Evolutionary conservation across 1,140 invertebrate species (phyloP), one percentile per base, ranked within the genome.

Genomic region (Glomeris maerens): DNA sequence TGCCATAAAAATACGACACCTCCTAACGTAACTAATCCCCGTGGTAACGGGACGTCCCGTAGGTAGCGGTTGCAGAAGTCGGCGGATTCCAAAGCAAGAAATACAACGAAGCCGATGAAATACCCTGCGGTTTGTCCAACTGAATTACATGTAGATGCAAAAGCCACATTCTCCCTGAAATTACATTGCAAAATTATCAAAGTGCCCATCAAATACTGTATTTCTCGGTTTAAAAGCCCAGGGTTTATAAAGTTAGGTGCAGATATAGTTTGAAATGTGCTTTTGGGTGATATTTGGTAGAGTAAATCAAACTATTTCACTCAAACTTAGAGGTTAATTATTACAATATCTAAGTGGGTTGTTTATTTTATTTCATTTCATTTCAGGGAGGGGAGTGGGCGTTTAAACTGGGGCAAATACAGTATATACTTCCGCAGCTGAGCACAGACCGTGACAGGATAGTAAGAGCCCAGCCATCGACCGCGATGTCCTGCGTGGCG

Each of bases 401-500:
- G n/a, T n/a, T n/a, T n/a, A n/a, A n/a, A n/a, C n/a, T n/a, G n/a
- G n/a, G n/a, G n/a, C n/a, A n/a, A n/a, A 42, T 42, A 42, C 31
- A 36, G 31, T 36, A 36, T 36, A 36, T 36, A 13, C 10, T 7
- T 42, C 27, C 2, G n/a, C n/a, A n/a, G 21, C 26, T 44, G 10
- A 49, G 26, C 46, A 55, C 54, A 57, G 66, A 84, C 79, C 85
- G 84, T 65, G 92, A 88, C 2, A 99, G 70, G 88, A 99, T 98
- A 2, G 95, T 98, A 1, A 99, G 69, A 1, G 95, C 95, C 96
- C 96, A 99, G 2, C 96, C 96, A 77, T 99, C 96, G 1, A 99
- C 94, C 48, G 93, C 94, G 64, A 99, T 98, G 69, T 99, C 96
- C 72, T 99, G 96, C 22, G 94, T 98, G 1, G 96, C 94, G 13